Evolutionary conservation across 1,140 invertebrate species (phyloP).

Genomic region (Drosophila lacertosa): DNA sequence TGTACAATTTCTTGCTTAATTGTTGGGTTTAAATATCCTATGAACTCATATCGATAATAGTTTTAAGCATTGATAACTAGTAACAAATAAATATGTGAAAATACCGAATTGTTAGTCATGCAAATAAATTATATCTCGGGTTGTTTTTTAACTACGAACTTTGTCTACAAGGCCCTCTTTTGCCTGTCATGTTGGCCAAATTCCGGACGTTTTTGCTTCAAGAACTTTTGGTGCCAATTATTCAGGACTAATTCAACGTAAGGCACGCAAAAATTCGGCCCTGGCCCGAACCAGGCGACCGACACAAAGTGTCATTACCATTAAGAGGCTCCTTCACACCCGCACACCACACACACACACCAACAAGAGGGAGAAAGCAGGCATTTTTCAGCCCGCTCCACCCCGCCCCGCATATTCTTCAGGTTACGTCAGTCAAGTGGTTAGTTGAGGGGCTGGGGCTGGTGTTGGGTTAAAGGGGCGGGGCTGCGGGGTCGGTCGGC

Average conservation of each 20-base stretch:
- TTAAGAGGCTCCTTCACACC: slow-evolving; percentile 46
- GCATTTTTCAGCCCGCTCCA: slow-evolving; percentile 43
- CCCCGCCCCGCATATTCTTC: slow-evolving; percentile 16
- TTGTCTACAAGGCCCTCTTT: neutral
- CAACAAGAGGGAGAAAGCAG: slow-evolving; percentile 20
- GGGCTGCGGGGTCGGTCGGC: slow-evolving; percentile 9
- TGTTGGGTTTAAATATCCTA: no score
- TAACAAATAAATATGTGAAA: no score
- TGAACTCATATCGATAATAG: no score
- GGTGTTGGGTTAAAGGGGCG: neutral
- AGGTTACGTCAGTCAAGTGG: slow-evolving; percentile 73
- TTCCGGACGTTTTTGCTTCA: slow-evolving; percentile 18
- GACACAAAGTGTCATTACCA: slow-evolving; percentile 77
- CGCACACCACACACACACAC: neutral
- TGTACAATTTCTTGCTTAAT: no score
- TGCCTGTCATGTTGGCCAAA: slow-evolving; percentile 11
- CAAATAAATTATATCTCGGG: no score
- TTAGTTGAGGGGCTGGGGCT: slow-evolving; percentile 11
- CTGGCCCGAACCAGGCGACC: slow-evolving; percentile 58
- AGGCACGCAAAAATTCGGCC: slow-evolving; percentile 67
- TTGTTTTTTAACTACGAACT: no score
- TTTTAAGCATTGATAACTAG: no score
- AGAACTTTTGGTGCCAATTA: slow-evolving; percentile 71
- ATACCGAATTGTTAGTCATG: no score
- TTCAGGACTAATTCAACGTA: slow-evolving; percentile 74